Conservation (phyloP, 2,888 invertebrate species). For the Schizaphis graminum region DNA sequence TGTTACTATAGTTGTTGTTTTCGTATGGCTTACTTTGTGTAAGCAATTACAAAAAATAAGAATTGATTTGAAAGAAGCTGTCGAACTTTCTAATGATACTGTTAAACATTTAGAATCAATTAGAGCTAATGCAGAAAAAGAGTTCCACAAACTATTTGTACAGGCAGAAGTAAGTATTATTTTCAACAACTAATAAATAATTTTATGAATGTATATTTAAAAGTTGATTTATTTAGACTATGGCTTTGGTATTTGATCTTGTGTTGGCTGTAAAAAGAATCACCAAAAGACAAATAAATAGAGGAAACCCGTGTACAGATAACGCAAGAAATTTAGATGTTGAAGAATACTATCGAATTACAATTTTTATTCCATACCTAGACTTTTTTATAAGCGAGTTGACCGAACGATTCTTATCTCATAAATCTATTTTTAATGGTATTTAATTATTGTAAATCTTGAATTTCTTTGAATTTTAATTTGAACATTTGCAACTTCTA, state of each 20-base stretch:
- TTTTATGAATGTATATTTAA: background rate
- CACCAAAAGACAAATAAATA: no score
- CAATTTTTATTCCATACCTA: no score
- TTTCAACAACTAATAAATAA: background rate
- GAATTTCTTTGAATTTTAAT: background rate
- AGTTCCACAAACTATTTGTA: no score
- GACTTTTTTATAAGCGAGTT: no score
- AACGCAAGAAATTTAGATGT: no score
- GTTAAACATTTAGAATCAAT: background rate
- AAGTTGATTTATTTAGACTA: background rate
- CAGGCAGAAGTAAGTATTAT: background rate
- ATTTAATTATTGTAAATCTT: no score
- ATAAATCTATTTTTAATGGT: background rate
- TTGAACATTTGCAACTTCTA: background rate
- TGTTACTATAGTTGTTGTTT: background rate
- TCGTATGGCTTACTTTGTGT: background rate
- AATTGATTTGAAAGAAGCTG: background rate
- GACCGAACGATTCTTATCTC: background rate
- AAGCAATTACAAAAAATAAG: background rate
- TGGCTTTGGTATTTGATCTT: no score
- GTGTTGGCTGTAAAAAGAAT: no score
- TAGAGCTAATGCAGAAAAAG: background rate
- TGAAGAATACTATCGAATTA: no score
- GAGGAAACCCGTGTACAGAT: no score
- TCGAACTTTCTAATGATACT: background rate